Conservation (phyloP, 2,888 invertebrate genomes). For the Tanytarsus gracilentus region DNA sequence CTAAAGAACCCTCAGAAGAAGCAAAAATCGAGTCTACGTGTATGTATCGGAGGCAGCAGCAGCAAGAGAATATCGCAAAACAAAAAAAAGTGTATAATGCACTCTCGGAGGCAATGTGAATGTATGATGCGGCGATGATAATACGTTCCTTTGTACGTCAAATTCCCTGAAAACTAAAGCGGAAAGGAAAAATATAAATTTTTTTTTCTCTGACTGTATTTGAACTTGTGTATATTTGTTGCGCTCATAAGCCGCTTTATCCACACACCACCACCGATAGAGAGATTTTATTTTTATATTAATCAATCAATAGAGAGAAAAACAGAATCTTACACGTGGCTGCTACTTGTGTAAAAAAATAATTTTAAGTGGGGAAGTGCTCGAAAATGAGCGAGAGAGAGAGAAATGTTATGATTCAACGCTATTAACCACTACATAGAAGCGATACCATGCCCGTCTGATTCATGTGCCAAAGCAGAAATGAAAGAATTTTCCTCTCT, state of each 20-base stretch:
- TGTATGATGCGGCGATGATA: neutral
- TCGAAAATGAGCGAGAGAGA: neutral
- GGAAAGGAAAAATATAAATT: neutral
- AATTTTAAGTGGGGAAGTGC: slow-evolving; percentile 5
- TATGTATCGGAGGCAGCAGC: no score
- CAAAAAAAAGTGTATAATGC: no score
- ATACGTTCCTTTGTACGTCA: neutral
- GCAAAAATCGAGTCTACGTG: neutral
- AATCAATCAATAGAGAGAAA: slow-evolving; percentile 26
- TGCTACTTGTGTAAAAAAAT: slow-evolving; percentile 21
- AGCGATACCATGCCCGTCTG: neutral
- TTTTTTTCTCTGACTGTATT: neutral
- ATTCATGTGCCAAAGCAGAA: slow-evolving; percentile 17
- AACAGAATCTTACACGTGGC: slow-evolving; percentile 26
- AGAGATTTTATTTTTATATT: slow-evolving; percentile 18
- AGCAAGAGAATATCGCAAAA: slow-evolving; percentile 6
- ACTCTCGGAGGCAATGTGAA: neutral
- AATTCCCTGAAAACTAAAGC: neutral
- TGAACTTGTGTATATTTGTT: slow-evolving; percentile 13
- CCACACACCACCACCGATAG: neutral
- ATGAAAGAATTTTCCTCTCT: neutral
- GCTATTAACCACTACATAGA: slow-evolving; percentile 2
- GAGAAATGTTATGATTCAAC: slow-evolving; percentile 1
- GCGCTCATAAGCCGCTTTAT: slow-evolving; percentile 9
- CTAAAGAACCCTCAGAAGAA: neutral